Evolutionary conservation across 2,113 vertebrate genomes (phyloP).

Genomic region (Tilapia sparmanii): DNA sequence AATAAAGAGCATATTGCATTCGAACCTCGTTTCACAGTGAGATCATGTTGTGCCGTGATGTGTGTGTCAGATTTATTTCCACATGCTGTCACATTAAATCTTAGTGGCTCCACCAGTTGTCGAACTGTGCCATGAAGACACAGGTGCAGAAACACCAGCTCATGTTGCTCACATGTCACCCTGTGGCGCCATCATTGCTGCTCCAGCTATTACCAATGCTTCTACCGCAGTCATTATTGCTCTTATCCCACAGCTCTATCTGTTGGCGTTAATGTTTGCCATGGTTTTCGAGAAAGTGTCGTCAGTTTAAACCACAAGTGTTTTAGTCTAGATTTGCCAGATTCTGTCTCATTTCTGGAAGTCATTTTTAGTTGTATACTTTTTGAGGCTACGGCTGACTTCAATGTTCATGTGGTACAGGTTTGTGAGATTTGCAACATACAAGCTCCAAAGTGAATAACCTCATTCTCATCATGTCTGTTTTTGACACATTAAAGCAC

Average conservation of each 20-base stretch:
- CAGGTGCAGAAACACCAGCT: constrained; percentile 15
- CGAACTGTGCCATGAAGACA: background rate
- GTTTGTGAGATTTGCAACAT: background rate
- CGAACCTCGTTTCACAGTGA: background rate
- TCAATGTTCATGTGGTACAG: background rate
- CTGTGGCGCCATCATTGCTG: background rate
- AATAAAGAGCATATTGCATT: background rate
- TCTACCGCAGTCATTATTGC: background rate
- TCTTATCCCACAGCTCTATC: background rate
- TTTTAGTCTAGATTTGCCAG: background rate
- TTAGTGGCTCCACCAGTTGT: background rate
- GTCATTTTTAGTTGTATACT: background rate
- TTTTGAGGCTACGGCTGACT: background rate
- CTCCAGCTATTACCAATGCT: background rate
- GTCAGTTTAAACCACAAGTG: background rate
- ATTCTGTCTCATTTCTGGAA: background rate
- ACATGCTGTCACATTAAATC: constrained; percentile 15
- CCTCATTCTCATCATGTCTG: background rate
- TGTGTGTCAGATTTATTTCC: background rate
- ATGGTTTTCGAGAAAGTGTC: background rate
- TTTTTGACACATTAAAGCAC: background rate
- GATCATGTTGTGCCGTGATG: background rate
- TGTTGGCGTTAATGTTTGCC: background rate
- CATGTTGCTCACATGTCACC: constrained; percentile 6
- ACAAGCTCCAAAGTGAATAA: background rate